Conservation (phyloP, 2,113 vertebrate species). For the Scophthalmus maximus region DNA sequence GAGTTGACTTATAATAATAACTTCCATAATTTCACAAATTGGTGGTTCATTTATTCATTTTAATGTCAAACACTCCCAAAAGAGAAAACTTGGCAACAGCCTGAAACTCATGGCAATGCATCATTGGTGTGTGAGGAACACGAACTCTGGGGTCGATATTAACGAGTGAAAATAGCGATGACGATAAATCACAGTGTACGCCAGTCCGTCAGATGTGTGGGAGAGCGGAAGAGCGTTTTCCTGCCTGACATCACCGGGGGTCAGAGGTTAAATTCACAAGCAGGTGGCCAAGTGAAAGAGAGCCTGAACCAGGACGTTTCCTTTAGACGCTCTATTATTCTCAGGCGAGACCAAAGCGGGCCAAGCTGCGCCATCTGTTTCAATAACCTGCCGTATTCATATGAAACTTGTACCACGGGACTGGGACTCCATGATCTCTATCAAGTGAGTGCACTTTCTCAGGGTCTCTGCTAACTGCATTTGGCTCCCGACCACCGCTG, state of each 20-base stretch:
- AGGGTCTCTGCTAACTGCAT: background rate
- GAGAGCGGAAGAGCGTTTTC: conserved; percentile 63
- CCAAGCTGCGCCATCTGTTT: conserved; percentile 52
- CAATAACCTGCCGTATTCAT: conserved; percentile 19
- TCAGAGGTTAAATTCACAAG: conserved; percentile 72
- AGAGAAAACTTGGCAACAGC: background rate
- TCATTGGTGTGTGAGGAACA: background rate
- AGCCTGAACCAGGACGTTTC: conserved; percentile 33
- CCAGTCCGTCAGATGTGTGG: conserved; percentile 47
- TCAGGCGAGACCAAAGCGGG: conserved; percentile 12
- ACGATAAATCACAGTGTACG: conserved; percentile 44
- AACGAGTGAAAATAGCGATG: conserved; percentile 26
- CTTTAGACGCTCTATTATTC: conserved; percentile 50
- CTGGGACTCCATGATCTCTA: background rate
- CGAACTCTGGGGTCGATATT: conserved; percentile 22
- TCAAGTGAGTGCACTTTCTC: conserved; percentile 21
- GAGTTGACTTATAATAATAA: too few relatives aligned
- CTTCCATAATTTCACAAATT: too few relatives aligned
- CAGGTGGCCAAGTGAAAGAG: conserved; percentile 61
- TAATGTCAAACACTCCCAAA: background rate
- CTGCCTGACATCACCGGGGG: conserved; percentile 55
- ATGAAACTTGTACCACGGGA: conserved; percentile 12
- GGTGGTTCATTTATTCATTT: background rate
- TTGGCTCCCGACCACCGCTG: conserved; percentile 1
- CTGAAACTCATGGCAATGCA: background rate